phyloP scores from a whole-genome alignment of 2,797 vertebrate genomes.

The Cetoscarus ocellatus region DNA sequence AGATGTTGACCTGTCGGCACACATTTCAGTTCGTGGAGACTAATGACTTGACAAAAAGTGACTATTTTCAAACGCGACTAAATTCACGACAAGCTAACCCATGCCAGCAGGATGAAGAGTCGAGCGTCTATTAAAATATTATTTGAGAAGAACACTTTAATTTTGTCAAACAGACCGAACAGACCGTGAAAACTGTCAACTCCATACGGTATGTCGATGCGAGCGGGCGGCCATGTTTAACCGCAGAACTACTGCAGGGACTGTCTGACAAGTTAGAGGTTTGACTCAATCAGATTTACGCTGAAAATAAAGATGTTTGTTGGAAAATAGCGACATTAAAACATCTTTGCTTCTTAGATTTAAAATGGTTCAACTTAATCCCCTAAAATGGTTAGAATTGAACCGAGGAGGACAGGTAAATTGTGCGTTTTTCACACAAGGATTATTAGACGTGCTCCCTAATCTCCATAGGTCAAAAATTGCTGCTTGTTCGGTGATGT shows the following conservation, averaged over 20 bases:
- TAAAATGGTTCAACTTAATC: too few relatives aligned
- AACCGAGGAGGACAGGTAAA: accelerated
- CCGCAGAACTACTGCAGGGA: neutral
- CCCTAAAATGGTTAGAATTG: accelerated
- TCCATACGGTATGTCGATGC: neutral
- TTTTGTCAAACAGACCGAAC: neutral
- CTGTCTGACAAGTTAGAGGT: conserved; percentile 21
- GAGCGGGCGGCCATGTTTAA: conserved; percentile 45
- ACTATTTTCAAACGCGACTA: neutral
- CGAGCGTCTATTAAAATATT: neutral
- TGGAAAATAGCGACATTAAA: too few relatives aligned
- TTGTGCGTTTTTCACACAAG: conserved; percentile 22
- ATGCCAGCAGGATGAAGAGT: neutral
- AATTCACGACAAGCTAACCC: neutral
- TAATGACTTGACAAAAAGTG: conserved; percentile 4
- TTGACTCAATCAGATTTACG: accelerated
- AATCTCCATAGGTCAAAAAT: neutral
- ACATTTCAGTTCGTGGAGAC: conserved; percentile 44
- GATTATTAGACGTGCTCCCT: conserved; percentile 16
- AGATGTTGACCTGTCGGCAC: conserved; percentile 16
- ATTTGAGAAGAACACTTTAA: neutral
- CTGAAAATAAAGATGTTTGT: too few relatives aligned
- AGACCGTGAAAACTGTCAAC: neutral
- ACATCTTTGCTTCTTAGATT: too few relatives aligned
- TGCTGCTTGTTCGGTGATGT: conserved; percentile 37